These are phyloP conservation scores for Heloderma charlesbogerti DNA, from an alignment of 2,113 vertebrate species.

Conservation along the genomic window DNA sequence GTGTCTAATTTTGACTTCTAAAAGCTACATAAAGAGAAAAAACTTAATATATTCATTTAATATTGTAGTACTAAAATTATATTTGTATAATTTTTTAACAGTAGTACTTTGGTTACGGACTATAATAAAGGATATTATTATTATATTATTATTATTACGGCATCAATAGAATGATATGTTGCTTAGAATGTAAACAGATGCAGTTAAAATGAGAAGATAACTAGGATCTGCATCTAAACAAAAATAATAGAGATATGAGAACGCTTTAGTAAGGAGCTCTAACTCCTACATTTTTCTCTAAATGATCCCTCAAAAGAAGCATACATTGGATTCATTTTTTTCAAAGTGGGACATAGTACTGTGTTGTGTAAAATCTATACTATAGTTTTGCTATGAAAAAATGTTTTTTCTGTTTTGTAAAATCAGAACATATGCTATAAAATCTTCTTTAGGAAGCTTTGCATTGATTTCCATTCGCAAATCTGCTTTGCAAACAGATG, in stretches of 20 bases:
- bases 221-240: background rate
- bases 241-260: background rate
- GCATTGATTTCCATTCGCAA: constrained; percentile 33
- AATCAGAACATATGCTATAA: background rate
- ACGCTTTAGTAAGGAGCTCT: background rate
- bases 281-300: background rate
- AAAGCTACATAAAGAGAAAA: background rate
- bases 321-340: background rate
- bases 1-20: background rate
- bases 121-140: background rate
- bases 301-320: background rate
- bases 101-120: background rate
- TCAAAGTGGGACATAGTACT: background rate
- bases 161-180: background rate
- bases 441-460: constrained; percentile 25
- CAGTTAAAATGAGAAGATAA: background rate
- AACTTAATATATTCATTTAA: background rate
- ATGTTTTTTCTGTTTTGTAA: background rate
- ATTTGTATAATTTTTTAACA: constrained; percentile 8
- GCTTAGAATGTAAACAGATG: background rate
- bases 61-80: background rate
- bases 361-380: background rate
- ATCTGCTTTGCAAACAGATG: constrained; percentile 7
- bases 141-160: no score
- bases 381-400: background rate